Base-by-base conservation (phyloP, 2,888 invertebrate species). In the Eumacrocentrus americanus region DNA sequence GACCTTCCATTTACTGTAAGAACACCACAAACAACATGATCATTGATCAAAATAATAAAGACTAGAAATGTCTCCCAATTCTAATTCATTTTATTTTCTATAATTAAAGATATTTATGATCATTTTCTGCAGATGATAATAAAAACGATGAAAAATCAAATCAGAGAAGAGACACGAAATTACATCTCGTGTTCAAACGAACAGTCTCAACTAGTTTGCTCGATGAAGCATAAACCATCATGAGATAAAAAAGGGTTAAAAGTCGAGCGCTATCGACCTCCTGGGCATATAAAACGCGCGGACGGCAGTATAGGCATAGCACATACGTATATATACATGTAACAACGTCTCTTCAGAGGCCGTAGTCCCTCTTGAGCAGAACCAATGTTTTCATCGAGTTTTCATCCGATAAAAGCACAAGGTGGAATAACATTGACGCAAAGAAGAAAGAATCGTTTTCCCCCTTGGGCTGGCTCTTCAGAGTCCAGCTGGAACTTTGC, bases 351-450 rank as follows among this genome's bases (percentile, higher is more conserved):
- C n/a, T 22, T 7, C 7, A 20, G 18, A 22, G 46, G 7, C 20
- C 11, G 46, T 46, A 14, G 20, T 25, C 23, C 42, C 20, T n/a
- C 11, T 42, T 18, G 18, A 42, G 22, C 12, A 50, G 50, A 57
- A 56, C 35, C 59, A 60, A 64, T 64, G 60, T 64, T 60, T 64
- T 64, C 64, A 61, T 64, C 64, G 61, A 60, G 48, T 59, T 64
- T 61, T 57, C 55, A 58, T 61, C 42, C 54, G 58, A 60, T 62
- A 62, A 63, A 59, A 60, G 60, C 52, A 44, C 57, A 58, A 34
- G 51, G 51, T 57, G 25, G 46, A 65, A 65, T 63, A 63, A 61
- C 58, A 59, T 63, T 60, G 65, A 64, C 60, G 60, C 54, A 51
- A 50, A 64, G 58, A 50, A 62, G 51, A 66, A 66, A 16, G 54